Evolutionary conservation across 2,888 invertebrate genomes (phyloP).

Genomic region (Mylabris sibirica): DNA sequence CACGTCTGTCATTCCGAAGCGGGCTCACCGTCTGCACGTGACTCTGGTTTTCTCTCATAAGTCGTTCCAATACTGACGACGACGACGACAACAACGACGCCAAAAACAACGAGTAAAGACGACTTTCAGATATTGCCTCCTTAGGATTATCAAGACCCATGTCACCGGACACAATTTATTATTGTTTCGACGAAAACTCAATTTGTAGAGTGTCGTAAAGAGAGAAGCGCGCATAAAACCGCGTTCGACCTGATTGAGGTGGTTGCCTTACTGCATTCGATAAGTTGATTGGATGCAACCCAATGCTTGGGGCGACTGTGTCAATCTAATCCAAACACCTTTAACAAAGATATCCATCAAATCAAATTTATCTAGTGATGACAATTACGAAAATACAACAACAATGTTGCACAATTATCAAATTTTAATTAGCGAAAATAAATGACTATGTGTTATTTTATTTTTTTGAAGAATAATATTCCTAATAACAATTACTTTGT

Average conservation of each 20-base stretch:
- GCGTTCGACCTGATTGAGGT: constrained; percentile 33
- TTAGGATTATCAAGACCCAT: constrained; percentile 45
- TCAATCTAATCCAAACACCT: neutral
- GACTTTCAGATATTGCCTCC: constrained; percentile 36
- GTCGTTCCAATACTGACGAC: constrained; percentile 31
- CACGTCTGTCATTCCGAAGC: constrained; percentile 60
- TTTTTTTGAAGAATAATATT: no score
- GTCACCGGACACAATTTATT: constrained; percentile 52
- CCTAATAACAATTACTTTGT: neutral
- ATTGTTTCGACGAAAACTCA: constrained; percentile 53
- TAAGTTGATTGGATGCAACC: constrained; percentile 42
- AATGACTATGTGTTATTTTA: neutral
- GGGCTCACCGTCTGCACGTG: constrained; percentile 57
- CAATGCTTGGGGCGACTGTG: constrained; percentile 36
- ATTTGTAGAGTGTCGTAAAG: constrained; percentile 50
- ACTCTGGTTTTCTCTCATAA: constrained; percentile 48
- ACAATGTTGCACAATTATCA: constrained; percentile 43
- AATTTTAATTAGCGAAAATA: neutral
- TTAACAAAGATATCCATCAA: neutral
- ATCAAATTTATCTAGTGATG: neutral
- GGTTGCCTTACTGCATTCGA: constrained; percentile 27
- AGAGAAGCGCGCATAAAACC: constrained; percentile 34
- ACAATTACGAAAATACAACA: constrained; percentile 39
- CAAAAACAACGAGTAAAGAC: constrained; percentile 22
- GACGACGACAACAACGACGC: constrained; percentile 38